Percentiles rank a stretch among this genome's conserved stretches.
phyloP scores from a whole-genome alignment of 2,113 vertebrate species.

The Dendrocopos noguchii region DNA sequence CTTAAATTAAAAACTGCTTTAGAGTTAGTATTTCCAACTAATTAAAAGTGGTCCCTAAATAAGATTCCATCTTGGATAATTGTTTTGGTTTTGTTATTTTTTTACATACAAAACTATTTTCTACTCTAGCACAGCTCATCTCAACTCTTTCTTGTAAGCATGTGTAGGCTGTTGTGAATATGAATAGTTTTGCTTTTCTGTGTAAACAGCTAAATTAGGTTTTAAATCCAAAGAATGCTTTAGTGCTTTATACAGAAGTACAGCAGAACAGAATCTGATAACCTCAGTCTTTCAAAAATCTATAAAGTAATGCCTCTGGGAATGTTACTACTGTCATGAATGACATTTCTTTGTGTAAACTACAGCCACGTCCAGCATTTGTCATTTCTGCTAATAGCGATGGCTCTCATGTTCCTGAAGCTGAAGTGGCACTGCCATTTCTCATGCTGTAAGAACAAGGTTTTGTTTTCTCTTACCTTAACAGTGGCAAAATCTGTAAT shows the following conservation, averaged over 20 bases:
- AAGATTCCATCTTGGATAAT: background rate
- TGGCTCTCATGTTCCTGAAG: constrained; percentile 5
- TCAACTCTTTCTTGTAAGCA: background rate
- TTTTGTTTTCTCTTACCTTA: background rate
- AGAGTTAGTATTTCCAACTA: background rate
- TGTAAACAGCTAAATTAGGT: background rate
- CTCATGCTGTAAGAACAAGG: background rate
- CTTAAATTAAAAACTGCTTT: background rate
- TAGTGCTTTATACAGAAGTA: background rate
- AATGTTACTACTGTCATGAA: background rate
- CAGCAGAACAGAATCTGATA: background rate
- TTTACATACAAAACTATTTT: background rate
- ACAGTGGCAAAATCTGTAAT: background rate
- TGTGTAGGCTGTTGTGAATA: background rate
- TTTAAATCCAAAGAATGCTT: background rate
- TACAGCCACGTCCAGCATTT: background rate
- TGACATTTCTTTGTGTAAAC: constrained; percentile 7
- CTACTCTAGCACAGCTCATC: background rate
- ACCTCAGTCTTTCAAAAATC: background rate
- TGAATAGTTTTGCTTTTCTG: background rate
- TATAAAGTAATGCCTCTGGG: background rate
- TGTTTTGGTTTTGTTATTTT: background rate
- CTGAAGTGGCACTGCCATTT: background rate
- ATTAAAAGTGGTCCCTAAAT: background rate
- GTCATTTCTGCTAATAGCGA: background rate